These are phyloP conservation scores for Pristis pectinata DNA, from an alignment of 2,797 vertebrate species.

Conservation along the genomic window DNA sequence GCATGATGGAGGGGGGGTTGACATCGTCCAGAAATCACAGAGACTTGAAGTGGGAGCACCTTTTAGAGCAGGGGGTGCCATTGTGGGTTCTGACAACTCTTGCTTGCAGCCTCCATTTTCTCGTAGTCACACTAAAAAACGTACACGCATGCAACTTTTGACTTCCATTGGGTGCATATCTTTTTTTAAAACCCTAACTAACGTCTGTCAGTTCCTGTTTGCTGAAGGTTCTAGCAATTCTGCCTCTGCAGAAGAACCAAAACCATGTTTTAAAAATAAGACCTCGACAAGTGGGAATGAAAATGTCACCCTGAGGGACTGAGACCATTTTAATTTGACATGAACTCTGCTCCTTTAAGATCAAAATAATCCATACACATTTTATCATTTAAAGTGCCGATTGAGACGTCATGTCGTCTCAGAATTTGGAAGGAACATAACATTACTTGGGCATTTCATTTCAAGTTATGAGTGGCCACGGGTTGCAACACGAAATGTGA, in stretches of 20 bases:
- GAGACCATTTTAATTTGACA: not conserved
- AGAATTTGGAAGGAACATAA: constrained; percentile 17
- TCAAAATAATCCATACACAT: constrained; percentile 16
- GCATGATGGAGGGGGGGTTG: not conserved
- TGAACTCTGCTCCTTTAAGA: constrained; percentile 34
- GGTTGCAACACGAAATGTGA: not conserved
- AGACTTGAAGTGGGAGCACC: not conserved
- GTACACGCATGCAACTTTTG: not conserved
- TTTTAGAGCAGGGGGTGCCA: constrained; percentile 21
- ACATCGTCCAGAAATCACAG: not conserved
- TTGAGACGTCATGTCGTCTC: not conserved
- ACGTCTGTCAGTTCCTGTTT: constrained; percentile 11
- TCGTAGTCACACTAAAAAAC: not conserved
- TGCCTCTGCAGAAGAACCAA: not conserved
- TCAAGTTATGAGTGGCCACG: not conserved
- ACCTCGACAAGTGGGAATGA: not conserved
- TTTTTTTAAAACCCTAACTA: constrained; percentile 8
- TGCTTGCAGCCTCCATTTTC: constrained; percentile 14
- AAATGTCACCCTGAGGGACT: constrained; percentile 8
- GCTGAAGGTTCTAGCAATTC: not conserved
- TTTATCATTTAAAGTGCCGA: constrained; percentile 22
- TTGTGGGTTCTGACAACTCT: not conserved
- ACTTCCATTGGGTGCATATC: not conserved
- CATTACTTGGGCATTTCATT: not conserved
- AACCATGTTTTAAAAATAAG: not conserved